Evolutionary conservation across 2,797 vertebrate genomes (phyloP).

Genomic region (Coranthus polyacanthus): DNA sequence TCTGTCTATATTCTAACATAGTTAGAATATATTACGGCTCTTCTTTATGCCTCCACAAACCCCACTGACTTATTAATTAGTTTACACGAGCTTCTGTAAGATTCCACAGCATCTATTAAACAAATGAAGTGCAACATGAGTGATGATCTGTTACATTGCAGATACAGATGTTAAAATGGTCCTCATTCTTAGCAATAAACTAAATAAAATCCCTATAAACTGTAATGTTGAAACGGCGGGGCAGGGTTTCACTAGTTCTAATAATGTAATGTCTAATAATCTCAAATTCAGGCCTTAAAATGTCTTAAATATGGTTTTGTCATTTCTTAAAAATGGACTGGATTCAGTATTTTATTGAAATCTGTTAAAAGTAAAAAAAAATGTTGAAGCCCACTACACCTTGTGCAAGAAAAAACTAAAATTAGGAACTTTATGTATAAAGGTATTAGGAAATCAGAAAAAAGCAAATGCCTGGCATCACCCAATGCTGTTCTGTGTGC

Average conservation of each 20-base stretch:
- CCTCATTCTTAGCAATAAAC: not conserved
- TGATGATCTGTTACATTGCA: not conserved
- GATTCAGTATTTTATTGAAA: too few species aligned
- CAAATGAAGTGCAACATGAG: not conserved
- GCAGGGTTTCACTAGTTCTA: not conserved
- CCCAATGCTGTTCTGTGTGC: too few species aligned
- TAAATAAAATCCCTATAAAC: not conserved
- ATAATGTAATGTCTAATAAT: not conserved
- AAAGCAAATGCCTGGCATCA: too few species aligned
- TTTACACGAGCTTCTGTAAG: constrained; percentile 7
- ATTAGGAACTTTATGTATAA: too few species aligned
- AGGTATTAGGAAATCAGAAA: too few species aligned
- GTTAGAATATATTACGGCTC: constrained; percentile 11
- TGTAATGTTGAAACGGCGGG: too few species aligned
- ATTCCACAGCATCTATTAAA: constrained; percentile 9
- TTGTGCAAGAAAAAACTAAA: too few species aligned
- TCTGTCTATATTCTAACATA: not conserved
- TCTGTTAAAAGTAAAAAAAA: too few species aligned
- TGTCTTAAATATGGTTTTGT: too few species aligned
- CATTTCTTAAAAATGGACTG: too few species aligned
- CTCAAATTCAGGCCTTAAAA: too few species aligned
- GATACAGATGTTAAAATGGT: constrained; percentile 1
- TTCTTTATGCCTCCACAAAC: constrained; percentile 22
- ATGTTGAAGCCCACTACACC: too few species aligned
- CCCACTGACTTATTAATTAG: constrained; percentile 4